Percentiles rank a stretch among this genome's conserved stretches.
Evolutionary conservation across 2,113 vertebrate genomes (phyloP).

Genomic region (Megalops atlanticus): DNA sequence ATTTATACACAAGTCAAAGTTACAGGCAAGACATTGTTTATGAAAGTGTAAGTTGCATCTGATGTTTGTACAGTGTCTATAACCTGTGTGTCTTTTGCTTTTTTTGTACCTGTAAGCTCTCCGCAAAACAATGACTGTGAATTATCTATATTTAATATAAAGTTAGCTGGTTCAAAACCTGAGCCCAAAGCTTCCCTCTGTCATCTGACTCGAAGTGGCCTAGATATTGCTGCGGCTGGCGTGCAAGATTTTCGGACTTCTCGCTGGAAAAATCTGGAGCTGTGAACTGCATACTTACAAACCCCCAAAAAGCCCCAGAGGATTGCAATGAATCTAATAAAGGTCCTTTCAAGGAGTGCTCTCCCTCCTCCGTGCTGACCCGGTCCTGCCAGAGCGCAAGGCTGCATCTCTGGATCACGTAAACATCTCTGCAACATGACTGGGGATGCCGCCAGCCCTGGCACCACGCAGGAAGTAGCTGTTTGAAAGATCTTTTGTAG

Average conservation of each 20-base stretch:
- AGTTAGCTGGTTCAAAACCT: no score
- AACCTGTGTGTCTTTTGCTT: no score
- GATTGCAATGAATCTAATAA: slow-evolving; percentile 69
- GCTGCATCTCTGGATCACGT: slow-evolving; percentile 47
- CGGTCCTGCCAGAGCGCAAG: slow-evolving; percentile 41
- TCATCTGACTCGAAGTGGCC: slow-evolving; percentile 14
- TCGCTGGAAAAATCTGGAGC: slow-evolving; percentile 60
- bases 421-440: slow-evolving; percentile 47
- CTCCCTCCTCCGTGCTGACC: slow-evolving; percentile 46
- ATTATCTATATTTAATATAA: no score
- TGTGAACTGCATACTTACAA: slow-evolving; percentile 61
- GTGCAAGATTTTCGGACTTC: slow-evolving; percentile 49
- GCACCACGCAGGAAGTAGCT: background rate
- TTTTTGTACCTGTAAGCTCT: no score
- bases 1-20: no score
- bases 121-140: no score
- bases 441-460: slow-evolving; percentile 39
- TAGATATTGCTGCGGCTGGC: slow-evolving; percentile 30
- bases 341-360: slow-evolving; percentile 65
- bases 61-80: no score
- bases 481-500: slow-evolving; percentile 6
- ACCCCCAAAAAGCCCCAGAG: slow-evolving; percentile 57
- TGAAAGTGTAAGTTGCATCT: no score
- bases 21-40: no score
- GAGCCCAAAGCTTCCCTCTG: no score